A percentile compares a stretch with the other conserved stretches of the same genome.
These are phyloP conservation scores for Trichoplusia ni DNA, from an alignment of 1,140 invertebrate genomes.

Conservation along the genomic window DNA sequence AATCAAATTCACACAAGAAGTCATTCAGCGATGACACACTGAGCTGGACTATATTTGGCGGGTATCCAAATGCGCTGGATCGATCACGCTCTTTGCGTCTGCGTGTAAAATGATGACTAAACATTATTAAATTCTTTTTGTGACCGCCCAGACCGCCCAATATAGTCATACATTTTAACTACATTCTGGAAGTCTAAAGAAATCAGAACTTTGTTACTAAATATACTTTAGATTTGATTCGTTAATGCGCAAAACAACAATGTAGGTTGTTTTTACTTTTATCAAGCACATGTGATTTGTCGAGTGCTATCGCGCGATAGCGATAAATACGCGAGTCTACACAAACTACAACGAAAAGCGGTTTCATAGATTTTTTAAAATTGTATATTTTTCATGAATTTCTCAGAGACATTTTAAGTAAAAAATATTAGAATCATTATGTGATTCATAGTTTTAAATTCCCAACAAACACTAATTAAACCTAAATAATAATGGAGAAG, in stretches of 20 bases:
- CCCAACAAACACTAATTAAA: too few species aligned
- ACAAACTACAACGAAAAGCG: too few species aligned
- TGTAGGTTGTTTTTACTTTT: conserved; percentile 18
- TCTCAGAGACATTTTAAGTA: too few species aligned
- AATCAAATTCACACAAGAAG: conserved; percentile 35
- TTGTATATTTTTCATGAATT: too few species aligned
- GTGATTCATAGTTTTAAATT: too few species aligned
- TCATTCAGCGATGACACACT: conserved; percentile 46
- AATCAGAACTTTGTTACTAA: too few species aligned
- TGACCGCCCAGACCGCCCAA: background rate
- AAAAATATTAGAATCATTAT: too few species aligned
- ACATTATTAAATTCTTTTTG: conserved; percentile 48
- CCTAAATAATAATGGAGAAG: too few species aligned
- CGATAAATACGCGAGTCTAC: too few species aligned
- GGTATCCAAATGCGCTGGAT: conserved; percentile 69
- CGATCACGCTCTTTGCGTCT: conserved; percentile 67
- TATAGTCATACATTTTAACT: background rate
- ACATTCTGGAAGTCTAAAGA: too few species aligned
- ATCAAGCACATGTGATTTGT: conserved; percentile 11
- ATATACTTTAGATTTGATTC: background rate
- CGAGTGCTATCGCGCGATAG: conserved; percentile 8
- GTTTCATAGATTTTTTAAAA: too few species aligned
- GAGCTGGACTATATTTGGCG: conserved; percentile 65
- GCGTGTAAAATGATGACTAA: conserved; percentile 60
- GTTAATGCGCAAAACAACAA: conserved; percentile 1